Conservation (phyloP, 2,797 vertebrate species). For the Poecilia velifera region DNA sequence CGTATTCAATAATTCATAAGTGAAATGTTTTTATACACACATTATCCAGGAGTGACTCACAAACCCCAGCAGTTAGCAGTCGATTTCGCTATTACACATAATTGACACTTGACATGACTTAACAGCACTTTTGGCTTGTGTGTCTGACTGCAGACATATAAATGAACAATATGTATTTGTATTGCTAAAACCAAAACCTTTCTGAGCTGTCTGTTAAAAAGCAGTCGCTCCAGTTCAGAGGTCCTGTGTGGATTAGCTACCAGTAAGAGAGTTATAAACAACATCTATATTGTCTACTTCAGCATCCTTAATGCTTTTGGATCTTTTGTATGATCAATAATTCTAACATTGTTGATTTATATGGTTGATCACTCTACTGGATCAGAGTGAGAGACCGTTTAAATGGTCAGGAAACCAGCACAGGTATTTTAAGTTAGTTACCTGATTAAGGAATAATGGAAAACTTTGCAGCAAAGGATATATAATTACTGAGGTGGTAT, state of each 20-base stretch:
- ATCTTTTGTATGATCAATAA: slow-evolving; percentile 16
- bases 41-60: slow-evolving; percentile 57
- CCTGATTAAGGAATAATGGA: slow-evolving; percentile 24
- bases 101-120: slow-evolving; percentile 51
- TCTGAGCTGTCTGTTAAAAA: slow-evolving; percentile 6
- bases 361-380: not conserved
- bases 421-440: no score
- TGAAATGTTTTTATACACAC: slow-evolving; percentile 50
- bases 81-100: slow-evolving; percentile 35
- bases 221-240: not conserved
- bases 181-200: slow-evolving; percentile 14
- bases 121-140: slow-evolving; percentile 28
- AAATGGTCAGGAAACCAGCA: not conserved
- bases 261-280: slow-evolving; percentile 14
- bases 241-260: slow-evolving; percentile 6
- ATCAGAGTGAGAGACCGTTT: no score
- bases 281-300: slow-evolving; percentile 4
- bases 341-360: slow-evolving; percentile 39
- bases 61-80: slow-evolving; percentile 42
- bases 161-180: slow-evolving; percentile 10
- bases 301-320: slow-evolving; percentile 17
- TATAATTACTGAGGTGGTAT: slow-evolving; percentile 41
- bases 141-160: slow-evolving; percentile 12
- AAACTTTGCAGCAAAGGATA: slow-evolving; percentile 53
- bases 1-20: slow-evolving; percentile 60